Evolutionary conservation across 2,113 vertebrate species (phyloP), one percentile per base, ranked within the genome.

Genomic region (Thunnus thynnus): DNA sequence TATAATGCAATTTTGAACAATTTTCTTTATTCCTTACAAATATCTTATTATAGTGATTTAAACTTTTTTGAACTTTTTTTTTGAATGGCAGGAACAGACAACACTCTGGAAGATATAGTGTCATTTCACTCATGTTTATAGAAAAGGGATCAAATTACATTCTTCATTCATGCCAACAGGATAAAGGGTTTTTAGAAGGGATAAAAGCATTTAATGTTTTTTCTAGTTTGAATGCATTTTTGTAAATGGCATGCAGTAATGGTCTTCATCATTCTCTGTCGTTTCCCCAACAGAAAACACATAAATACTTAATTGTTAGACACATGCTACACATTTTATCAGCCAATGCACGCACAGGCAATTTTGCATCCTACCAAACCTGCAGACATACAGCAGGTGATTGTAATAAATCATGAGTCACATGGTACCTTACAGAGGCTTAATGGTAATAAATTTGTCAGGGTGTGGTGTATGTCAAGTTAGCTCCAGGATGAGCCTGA

Each of bases 321-420:
- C 78, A 76, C 54, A 54, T 76, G 61, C 74, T 80, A n/a, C 36
- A 71, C 76, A 51, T 83, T 79, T 84, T 82, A 83, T 82, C 83
- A 63, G 69, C 47, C 52, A 1, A n/a, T 77, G 73, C 51, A 58
- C 14, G 17, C 48, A 6, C 47, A 76, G 76, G 81, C 72, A 61
- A 66, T 88, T 84, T 64, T 80, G 75, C 80, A 78, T 82, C 68
- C 44, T 3, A 52, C 69, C 77, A 73, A 62, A 75, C 11, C 60
- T 17, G 7, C 60, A 86, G 72, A 76, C 83, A 81, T 27, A 36
- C 17, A 74, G 83, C 70, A 80, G 86, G 82, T 80, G 80, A 85
- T 70, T 73, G 82, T 79, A 86, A 90, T 91, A 86, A 91, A 86
- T 91, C 83, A 89, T 0, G 20, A 74, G 78, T 88, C 86, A 86